phyloP scores from a whole-genome alignment of 2,113 vertebrate genomes.

The Aspidoscelis tigris region DNA sequence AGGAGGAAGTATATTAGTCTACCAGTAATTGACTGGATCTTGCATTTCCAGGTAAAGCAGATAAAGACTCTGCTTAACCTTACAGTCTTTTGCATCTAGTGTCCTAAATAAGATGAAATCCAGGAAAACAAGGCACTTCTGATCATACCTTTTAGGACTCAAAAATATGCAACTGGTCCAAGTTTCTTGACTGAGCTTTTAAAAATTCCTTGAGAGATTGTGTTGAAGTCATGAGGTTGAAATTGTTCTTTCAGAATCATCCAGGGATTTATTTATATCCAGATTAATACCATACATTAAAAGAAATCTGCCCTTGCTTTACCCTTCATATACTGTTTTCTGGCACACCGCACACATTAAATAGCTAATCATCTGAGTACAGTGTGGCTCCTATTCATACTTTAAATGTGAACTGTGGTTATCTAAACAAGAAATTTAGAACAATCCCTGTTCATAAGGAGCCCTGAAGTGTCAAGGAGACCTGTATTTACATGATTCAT shows the following conservation, averaged over 20 bases:
- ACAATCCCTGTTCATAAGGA: not conserved
- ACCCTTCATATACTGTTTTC: not conserved
- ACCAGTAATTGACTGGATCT: not conserved
- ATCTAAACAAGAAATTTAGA: not conserved
- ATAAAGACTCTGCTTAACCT: not conserved
- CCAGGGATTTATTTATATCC: not conserved
- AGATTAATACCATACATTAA: not conserved
- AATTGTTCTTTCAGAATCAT: not conserved
- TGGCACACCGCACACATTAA: not conserved
- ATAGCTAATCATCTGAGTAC: accelerated
- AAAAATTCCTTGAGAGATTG: not conserved
- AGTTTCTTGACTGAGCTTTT: not conserved
- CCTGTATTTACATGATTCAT: not conserved
- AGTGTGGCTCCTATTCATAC: not conserved
- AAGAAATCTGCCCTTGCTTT: not conserved
- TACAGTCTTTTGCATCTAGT: not conserved
- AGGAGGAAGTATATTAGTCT: not conserved
- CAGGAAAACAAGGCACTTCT: not conserved
- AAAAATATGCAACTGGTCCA: not conserved
- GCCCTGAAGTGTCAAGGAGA: not conserved
- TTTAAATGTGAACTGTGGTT: not conserved
- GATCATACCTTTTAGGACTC: not conserved
- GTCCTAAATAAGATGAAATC: not conserved
- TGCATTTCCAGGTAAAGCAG: not conserved
- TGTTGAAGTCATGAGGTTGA: not conserved